Conservation (phyloP, 2,888 invertebrate species). For the Stenchaetothrips biformis region DNA sequence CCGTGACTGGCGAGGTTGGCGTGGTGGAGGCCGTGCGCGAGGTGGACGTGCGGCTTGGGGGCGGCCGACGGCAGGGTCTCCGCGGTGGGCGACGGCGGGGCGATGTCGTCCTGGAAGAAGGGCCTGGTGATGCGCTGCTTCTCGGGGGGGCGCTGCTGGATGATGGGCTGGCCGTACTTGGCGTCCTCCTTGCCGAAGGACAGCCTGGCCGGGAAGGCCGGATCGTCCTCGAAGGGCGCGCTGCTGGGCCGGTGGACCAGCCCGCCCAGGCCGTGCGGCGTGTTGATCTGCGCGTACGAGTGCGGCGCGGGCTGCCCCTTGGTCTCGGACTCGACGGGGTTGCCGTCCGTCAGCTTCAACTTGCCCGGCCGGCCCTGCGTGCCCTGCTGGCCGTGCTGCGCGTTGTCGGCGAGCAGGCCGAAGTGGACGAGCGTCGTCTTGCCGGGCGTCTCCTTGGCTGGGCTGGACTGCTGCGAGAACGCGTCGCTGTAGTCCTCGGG, state of each 20-base stretch:
- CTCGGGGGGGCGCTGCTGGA: background rate
- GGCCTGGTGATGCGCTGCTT: background rate
- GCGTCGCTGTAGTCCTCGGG: background rate
- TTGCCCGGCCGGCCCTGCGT: background rate
- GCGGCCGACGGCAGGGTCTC: background rate
- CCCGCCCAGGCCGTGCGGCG: constrained; percentile 2
- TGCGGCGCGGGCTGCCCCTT: background rate
- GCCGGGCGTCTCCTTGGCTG: constrained; percentile 23
- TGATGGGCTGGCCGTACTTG: background rate
- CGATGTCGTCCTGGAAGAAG: constrained; percentile 12
- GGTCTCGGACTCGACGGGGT: constrained; percentile 5
- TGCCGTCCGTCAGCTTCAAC: constrained; percentile 17
- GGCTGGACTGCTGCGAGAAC: constrained; percentile 2
- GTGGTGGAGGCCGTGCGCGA: background rate
- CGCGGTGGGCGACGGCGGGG: background rate
- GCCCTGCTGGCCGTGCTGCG: background rate
- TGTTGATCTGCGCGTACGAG: constrained; percentile 22
- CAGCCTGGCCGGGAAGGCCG: background rate
- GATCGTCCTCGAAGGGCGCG: background rate
- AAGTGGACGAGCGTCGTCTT: constrained; percentile 15
- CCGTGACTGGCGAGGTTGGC: background rate
- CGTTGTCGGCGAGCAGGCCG: background rate
- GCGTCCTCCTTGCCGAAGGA: constrained; percentile 19
- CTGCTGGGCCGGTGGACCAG: background rate
- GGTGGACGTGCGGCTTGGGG: background rate